Evolutionary conservation across 2,888 invertebrate species (phyloP), one percentile per base, ranked within the genome.

Genomic region (Nephrotoma appendiculata): DNA sequence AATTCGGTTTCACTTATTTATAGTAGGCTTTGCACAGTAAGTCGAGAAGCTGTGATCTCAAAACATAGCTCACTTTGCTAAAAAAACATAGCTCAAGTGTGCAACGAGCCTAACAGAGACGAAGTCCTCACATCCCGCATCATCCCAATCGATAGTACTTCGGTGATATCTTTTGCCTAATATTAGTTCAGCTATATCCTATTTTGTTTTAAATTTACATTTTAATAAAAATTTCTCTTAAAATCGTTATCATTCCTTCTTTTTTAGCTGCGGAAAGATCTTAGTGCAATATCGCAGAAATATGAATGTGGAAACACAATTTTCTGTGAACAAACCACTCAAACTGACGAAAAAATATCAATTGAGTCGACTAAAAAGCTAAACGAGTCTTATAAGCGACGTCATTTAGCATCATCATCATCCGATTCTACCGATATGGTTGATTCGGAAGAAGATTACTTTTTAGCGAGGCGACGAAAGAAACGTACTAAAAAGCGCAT

Each of bases 391-490:
- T 85, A 44, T 85, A 85, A 85, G 19, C n/a, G 44, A 4, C 85
- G 85, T 85, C 85, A 85, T 85, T 19, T 85, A 19, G 85, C 85
- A 31, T 85, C 85, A 3, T 85, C 85, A 9, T 85, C 85, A 7
- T 85, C 85, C 44, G 85, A 85, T 85, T 84, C 84, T 5, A 12
- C 84, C 9, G 71, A 71, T 31, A 15, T 84, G 84, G 2, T 42
- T 42, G 84, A 84, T 42, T 42, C 84, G 12, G 84, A 84, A 15
- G 84, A 84, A 6, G 84, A 84, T 2, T 84, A 15, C 42, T 84
- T 42, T 15, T 42, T 84, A 42, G n/a, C 84, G 9, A 84, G n/a
- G n/a, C 41, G 43, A 4, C 84, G 84, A 7, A 84, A 43, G 43
- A 84, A 84, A 12, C 84, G 84, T 42, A 43, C 43, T 7, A 84